Base-by-base conservation (phyloP, 2,797 vertebrate genomes). In the Alauda arvensis region DNA sequence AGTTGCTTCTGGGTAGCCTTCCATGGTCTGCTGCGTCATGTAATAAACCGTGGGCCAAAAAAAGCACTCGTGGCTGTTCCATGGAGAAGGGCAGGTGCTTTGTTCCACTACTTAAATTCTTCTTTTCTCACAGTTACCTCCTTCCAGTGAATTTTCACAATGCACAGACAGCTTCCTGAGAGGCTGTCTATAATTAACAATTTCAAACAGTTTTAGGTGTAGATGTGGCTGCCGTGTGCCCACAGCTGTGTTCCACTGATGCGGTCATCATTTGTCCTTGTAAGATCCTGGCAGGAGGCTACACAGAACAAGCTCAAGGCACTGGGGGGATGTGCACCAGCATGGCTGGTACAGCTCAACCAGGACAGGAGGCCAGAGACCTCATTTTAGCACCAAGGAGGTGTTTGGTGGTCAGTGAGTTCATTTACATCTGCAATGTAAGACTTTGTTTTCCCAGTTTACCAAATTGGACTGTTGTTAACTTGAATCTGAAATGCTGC, bases 51-150 rank as follows among this genome's bases (percentile, higher is more conserved):
- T 12, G 9, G 23, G 29, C 18, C 29, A 51, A 84, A 78, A 4
- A 12, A 60, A 84, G 59, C 26, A 11, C 23, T 61, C 0, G 0
- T 28, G 24, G 33, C 26, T 72, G 1, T 49, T 68, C 31, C 33
- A 21, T 29, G 57, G 52, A 66, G 62, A 51, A 40, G 25, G 43
- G 12, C 68, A 34, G 29, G 13, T 57, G 15, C 42, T 91, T 45
- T 43, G 10, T 78, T 76, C 34, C 28, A 37, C 19, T 40, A 16
- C 60, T 67, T 52, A 33, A 37, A 9, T 76, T 71, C 66, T 76
- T 71, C 66, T 79, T 70, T 68, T 65, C 21, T 79, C 12, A 19
- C 9, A 42, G 46, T 60, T 71, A 16, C 34, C 18, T 75, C 60
- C 42, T 68, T 66, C 62, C 20, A 10, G 20, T 75, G 43, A 46